Percentiles rank a stretch among this genome's conserved stretches.
phyloP scores from a whole-genome alignment of 2,888 invertebrate species.

The Scrobipalpa costella region DNA sequence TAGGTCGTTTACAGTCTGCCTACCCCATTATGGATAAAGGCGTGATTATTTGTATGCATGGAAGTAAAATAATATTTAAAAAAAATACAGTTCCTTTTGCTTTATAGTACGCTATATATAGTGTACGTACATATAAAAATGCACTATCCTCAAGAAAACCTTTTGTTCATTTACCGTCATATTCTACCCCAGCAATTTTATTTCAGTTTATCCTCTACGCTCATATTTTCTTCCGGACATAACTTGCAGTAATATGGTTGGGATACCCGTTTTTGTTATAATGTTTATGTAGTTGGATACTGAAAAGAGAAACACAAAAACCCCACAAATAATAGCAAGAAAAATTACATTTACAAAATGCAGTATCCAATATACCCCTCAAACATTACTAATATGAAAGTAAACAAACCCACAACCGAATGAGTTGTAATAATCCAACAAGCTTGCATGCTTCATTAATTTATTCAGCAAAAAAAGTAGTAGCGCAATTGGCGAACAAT shows the following conservation, averaged over 20 bases:
- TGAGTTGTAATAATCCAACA: neutral
- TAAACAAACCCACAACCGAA: neutral
- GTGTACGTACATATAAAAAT: neutral
- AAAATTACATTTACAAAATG: too few relatives aligned
- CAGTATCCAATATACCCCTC: too few relatives aligned
- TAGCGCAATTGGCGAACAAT: constrained; percentile 3
- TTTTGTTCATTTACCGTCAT: constrained; percentile 25
- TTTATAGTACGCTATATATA: too few relatives aligned
- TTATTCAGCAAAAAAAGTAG: constrained; percentile 4
- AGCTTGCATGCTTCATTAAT: neutral
- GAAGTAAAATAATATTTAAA: too few relatives aligned
- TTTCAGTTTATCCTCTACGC: constrained; percentile 9
- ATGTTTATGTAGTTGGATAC: neutral
- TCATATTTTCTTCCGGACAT: constrained; percentile 17
- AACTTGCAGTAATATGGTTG: constrained; percentile 21
- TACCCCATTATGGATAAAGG: too few relatives aligned
- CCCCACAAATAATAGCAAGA: too few relatives aligned
- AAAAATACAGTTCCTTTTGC: too few relatives aligned
- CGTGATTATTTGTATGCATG: too few relatives aligned
- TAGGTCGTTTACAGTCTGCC: too few relatives aligned
- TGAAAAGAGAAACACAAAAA: too few relatives aligned
- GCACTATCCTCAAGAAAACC: neutral
- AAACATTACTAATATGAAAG: too few relatives aligned
- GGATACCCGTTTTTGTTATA: neutral
- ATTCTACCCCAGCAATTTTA: constrained; percentile 4